Percentiles rank a stretch among this genome's conserved stretches.
Conservation (phyloP, 2,888 invertebrate species). For the Dicyrtoma fusca region DNA sequence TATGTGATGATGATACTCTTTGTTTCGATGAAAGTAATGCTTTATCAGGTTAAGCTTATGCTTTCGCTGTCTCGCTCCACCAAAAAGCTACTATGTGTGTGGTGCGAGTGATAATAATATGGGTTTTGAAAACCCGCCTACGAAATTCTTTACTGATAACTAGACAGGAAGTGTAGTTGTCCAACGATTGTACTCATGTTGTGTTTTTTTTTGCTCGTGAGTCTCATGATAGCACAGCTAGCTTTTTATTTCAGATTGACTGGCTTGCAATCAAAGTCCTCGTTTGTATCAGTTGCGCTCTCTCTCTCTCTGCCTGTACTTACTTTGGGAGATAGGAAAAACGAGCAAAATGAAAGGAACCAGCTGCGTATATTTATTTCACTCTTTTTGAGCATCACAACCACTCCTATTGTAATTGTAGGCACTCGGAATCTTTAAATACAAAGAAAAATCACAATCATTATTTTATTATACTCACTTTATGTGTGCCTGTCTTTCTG, state of each 20-base stretch:
- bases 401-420: too few species aligned
- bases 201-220: not conserved
- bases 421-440: too few species aligned
- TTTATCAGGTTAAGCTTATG: conserved; percentile 3
- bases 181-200: conserved; percentile 1
- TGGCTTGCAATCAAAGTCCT: too few species aligned
- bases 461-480: conserved; percentile 24
- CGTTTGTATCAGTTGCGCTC: too few species aligned
- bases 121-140: conserved; percentile 35
- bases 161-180: conserved; percentile 22
- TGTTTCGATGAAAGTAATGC: conserved; percentile 21
- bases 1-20: conserved; percentile 23
- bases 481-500: too few species aligned
- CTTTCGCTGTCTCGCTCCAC: not conserved
- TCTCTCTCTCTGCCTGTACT: not conserved
- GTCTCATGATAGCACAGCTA: not conserved
- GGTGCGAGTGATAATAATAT: conserved; percentile 33
- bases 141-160: conserved; percentile 33
- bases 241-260: too few species aligned
- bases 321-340: not conserved
- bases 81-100: conserved; percentile 14
- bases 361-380: not conserved
- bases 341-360: not conserved
- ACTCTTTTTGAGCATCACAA: not conserved
- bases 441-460: conserved; percentile 9